A percentile compares a stretch with the other conserved stretches of the same genome.
These are phyloP conservation scores for Enteromius treurensis DNA, from an alignment of 2,797 vertebrate species.

Conservation along the genomic window DNA sequence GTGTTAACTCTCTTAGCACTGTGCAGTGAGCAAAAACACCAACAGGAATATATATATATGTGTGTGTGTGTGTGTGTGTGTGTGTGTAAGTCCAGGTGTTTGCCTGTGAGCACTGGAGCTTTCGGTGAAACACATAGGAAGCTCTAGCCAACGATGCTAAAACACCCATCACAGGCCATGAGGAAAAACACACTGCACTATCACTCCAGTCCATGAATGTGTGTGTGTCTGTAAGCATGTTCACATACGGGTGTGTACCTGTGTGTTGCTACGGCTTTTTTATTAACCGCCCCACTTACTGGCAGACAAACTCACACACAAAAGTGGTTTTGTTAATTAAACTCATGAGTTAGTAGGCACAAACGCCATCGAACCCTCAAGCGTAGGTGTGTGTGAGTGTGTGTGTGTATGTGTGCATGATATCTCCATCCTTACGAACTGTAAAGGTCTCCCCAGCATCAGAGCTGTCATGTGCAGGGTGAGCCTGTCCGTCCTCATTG, in stretches of 20 bases:
- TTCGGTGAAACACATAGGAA: constrained; percentile 66
- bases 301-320: constrained; percentile 37
- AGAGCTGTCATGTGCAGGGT: constrained; percentile 55
- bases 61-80: constrained; percentile 7
- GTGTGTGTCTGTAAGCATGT: neutral
- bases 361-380: constrained; percentile 29
- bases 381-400: neutral
- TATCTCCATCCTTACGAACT: constrained; percentile 41
- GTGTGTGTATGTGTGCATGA: neutral
- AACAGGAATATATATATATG: constrained; percentile 40
- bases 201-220: neutral
- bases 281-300: constrained; percentile 65
- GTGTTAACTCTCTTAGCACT: constrained; percentile 70
- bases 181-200: constrained; percentile 24
- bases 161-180: constrained; percentile 60
- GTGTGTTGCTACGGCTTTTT: constrained; percentile 50
- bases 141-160: constrained; percentile 62
- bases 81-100: constrained; percentile 71
- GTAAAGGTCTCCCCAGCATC: constrained; percentile 64
- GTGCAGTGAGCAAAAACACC: constrained; percentile 66
- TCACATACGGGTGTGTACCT: neutral
- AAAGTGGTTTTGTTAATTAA: constrained; percentile 52
- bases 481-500: constrained; percentile 68
- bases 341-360: neutral
- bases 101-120: constrained; percentile 61